A percentile compares a stretch with the other conserved stretches of the same genome.
Conservation (phyloP, 2,888 invertebrate species). For the Macrosoma leucophasiata region DNA sequence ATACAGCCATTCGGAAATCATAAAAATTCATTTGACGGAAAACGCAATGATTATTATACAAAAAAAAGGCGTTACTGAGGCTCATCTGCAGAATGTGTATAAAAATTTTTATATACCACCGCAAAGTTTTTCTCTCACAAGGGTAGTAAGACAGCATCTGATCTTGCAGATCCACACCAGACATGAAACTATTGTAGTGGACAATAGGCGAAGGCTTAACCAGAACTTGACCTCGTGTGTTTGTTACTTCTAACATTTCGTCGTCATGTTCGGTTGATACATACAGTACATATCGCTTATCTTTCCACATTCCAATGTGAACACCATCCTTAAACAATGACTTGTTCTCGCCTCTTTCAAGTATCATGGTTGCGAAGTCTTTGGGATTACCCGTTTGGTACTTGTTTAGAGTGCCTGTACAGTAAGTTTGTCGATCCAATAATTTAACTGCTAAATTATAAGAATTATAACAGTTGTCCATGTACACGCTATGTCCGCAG, state of each 20-base stretch:
- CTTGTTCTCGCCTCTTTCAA: conserved; percentile 30
- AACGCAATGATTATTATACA: conserved; percentile 24
- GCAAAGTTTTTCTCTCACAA: conserved; percentile 23
- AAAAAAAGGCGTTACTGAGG: conserved; percentile 16
- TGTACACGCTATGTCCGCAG: conserved; percentile 32
- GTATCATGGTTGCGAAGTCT: conserved; percentile 15
- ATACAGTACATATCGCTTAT: conserved; percentile 21
- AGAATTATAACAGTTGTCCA: conserved; percentile 38
- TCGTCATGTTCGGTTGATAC: conserved; percentile 25
- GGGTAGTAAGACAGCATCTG: conserved; percentile 28
- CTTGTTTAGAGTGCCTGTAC: conserved; percentile 40
- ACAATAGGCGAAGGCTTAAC: conserved; percentile 25
- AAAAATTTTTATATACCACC: conserved; percentile 25
- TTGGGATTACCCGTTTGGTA: conserved; percentile 29
- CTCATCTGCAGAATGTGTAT: conserved; percentile 24
- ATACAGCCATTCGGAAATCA: conserved; percentile 25
- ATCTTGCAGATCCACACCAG: conserved; percentile 25
- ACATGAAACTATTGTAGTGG: conserved; percentile 27
- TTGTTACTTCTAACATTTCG: conserved; percentile 17
- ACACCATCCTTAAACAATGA: conserved; percentile 25
- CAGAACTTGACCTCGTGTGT: conserved; percentile 19
- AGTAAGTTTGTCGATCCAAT: conserved; percentile 35
- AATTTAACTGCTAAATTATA: conserved; percentile 32
- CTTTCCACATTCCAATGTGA: conserved; percentile 29
- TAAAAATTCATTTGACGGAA: conserved; percentile 22